These are phyloP conservation scores for Puntigrus tetrazona DNA, from an alignment of 2,113 vertebrate species.

Conservation along the genomic window DNA sequence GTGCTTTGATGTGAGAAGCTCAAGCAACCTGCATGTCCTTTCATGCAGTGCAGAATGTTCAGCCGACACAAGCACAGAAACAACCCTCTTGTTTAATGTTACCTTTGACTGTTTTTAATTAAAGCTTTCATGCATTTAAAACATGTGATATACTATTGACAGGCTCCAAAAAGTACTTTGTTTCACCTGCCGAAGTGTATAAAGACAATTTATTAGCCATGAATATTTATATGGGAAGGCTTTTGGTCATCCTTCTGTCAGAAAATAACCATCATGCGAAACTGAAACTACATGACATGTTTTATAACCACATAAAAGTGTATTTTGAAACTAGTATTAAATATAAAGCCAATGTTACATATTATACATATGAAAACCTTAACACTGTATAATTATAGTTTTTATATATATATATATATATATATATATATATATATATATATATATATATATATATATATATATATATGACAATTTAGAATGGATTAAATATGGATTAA, in stretches of 20 bases:
- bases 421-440: too few relatives aligned
- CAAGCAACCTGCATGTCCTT: constrained; percentile 8
- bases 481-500: too few relatives aligned
- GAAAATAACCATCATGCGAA: background rate
- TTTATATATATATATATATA: too few relatives aligned
- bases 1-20: constrained; percentile 69
- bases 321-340: too few relatives aligned
- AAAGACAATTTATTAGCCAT: background rate
- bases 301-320: background rate
- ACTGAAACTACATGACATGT: background rate
- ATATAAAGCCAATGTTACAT: too few relatives aligned
- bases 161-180: background rate
- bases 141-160: background rate
- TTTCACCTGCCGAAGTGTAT: background rate
- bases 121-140: constrained; percentile 1
- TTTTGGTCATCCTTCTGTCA: background rate
- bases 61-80: background rate
- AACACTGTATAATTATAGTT: too few relatives aligned
- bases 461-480: too few relatives aligned
- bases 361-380: too few relatives aligned
- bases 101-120: background rate
- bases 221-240: background rate
- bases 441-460: too few relatives aligned
- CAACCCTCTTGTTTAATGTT: background rate
- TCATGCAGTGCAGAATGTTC: background rate